Percentiles rank a stretch among this genome's conserved stretches.
phyloP scores from a whole-genome alignment of 2,888 invertebrate species.

The Fragum whitleyi region DNA sequence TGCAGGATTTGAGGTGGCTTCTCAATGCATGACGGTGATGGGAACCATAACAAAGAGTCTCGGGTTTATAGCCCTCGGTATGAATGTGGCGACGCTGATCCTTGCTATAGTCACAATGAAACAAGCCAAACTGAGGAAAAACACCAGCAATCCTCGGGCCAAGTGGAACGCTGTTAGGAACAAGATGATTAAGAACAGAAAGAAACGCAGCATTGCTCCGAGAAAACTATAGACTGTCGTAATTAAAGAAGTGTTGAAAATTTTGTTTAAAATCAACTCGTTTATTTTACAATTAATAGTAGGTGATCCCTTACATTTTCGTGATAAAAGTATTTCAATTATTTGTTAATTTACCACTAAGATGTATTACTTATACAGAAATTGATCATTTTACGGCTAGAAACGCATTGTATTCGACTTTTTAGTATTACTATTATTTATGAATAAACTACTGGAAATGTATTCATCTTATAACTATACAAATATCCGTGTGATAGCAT shows the following conservation, averaged over 20 bases:
- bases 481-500: too few species aligned
- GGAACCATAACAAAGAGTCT: not conserved
- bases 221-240: slow-evolving; percentile 3
- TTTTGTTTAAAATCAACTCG: not conserved
- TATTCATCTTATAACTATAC: too few species aligned
- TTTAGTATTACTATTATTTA: too few species aligned
- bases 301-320: too few species aligned
- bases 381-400: too few species aligned
- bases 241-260: not conserved
- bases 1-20: slow-evolving; percentile 8
- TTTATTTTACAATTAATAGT: too few species aligned
- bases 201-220: slow-evolving; percentile 11
- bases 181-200: slow-evolving; percentile 8
- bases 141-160: not conserved
- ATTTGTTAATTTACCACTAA: too few species aligned
- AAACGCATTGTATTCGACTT: too few species aligned
- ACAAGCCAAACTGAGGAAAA: slow-evolving; percentile 5
- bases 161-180: slow-evolving; percentile 7
- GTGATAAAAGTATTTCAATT: too few species aligned
- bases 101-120: not conserved
- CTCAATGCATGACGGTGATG: slow-evolving; percentile 3
- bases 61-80: slow-evolving; percentile 14
- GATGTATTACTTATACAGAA: too few species aligned
- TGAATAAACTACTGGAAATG: too few species aligned
- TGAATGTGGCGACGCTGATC: slow-evolving; percentile 12